A percentile compares a stretch with the other conserved stretches of the same genome.
phyloP scores from a whole-genome alignment of 2,888 invertebrate genomes.

The Cheilosia grossa region DNA sequence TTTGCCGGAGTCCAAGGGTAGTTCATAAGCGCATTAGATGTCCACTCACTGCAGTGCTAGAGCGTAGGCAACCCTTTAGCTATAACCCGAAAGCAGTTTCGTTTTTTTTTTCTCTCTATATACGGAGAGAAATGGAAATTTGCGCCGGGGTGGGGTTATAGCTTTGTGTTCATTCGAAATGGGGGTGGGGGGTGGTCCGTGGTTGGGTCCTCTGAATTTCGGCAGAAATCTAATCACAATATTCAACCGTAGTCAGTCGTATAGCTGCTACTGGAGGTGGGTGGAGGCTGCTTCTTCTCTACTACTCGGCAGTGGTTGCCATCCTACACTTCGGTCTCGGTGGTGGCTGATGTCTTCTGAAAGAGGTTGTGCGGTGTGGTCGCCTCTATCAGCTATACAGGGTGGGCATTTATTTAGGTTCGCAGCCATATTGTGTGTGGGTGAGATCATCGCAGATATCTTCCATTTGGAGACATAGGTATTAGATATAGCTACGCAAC shows the following conservation, averaged over 20 bases:
- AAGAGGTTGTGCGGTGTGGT: conserved; percentile 43
- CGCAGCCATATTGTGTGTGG: background rate
- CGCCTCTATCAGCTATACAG: conserved; percentile 27
- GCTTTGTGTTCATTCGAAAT: conserved; percentile 56
- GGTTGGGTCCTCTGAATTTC: conserved; percentile 50
- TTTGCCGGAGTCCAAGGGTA: conserved; percentile 40
- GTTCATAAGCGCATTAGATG: conserved; percentile 60
- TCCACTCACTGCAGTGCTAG: conserved; percentile 45
- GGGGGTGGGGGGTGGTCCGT: conserved; percentile 17
- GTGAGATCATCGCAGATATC: background rate
- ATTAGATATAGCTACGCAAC: no score
- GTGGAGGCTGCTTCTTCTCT: conserved; percentile 20
- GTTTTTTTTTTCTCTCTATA: conserved; percentile 6
- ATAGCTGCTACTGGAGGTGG: conserved; percentile 26
- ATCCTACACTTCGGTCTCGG: conserved; percentile 37
- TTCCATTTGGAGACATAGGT: no score
- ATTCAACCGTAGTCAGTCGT: conserved; percentile 37
- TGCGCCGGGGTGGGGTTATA: conserved; percentile 29
- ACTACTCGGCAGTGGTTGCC: conserved; percentile 35
- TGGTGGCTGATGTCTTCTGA: conserved; percentile 32
- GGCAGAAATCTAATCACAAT: conserved; percentile 71
- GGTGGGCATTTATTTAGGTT: conserved; percentile 7
- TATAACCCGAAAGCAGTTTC: conserved; percentile 2
- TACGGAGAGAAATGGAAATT: conserved; percentile 54
- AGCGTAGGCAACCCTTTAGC: conserved; percentile 28